Base-by-base conservation (phyloP, 2,797 vertebrate species). In the Ibycter americanus region DNA sequence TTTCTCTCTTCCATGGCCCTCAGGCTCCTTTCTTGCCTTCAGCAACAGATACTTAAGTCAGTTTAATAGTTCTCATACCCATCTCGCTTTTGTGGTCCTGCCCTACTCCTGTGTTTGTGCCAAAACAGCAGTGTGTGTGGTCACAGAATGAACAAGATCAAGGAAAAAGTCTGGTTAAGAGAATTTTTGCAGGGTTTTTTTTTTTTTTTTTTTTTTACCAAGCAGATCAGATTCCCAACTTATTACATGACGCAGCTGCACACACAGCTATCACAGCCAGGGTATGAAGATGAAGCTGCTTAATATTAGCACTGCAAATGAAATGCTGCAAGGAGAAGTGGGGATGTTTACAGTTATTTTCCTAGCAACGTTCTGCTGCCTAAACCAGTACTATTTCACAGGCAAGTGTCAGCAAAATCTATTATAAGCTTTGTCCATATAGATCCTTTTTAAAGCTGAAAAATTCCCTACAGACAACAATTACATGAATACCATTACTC, bases 61-160 rank as follows among this genome's bases (percentile, higher is more conserved):
- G 26, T 76, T 95, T 73, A 91, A 83, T 32, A 92, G 58, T 25
- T 93, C 93, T 87, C 82, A 79, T 87, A 90, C n/a, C 51, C 87
- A 77, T 21, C 51, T 52, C 6, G 2, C 47, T 73, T 89, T 62
- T 85, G 52, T 52, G 55, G 78, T 73, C 89, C 71, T 84, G 87
- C 77, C 88, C 90, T 90, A 36, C 63, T 65, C 54, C 92, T 32
- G 29, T 31, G 42, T 72, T 83, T 4, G 6, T 92, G 87, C 89
- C 95, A 96, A 54, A 96, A 72, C 15, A 89, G 82, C 68, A 92
- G 84, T 10, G 46, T n/a, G 86, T 95, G 91, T 96, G 94, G 96
- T 56, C 91, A 93, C 31, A 58, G 73, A 58, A 87, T 1, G 25
- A 94, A 73, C 1, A 2, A 89, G 74, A 96, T 91, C 55, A 95